A percentile compares a stretch with the other conserved stretches of the same genome.
Conservation (phyloP, 64 coral and sea anemone genomes). For the Montipora efflorescens region DNA sequence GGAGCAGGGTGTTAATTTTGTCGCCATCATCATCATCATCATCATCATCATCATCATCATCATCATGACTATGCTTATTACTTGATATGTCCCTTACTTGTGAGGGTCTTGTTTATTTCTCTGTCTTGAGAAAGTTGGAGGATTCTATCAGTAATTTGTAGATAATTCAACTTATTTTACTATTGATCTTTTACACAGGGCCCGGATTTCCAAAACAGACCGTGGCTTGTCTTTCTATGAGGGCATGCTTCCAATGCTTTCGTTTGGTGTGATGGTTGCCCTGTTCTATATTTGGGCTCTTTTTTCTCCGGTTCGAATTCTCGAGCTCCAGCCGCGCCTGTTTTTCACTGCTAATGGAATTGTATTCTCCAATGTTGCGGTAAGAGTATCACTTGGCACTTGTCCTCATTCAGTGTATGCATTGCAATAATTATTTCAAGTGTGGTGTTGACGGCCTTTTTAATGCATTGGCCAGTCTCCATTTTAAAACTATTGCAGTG, state of each 20-base stretch:
- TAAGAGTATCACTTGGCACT: constrained; percentile 18
- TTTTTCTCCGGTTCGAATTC: constrained; percentile 75
- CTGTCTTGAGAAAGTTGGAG: neutral
- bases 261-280: constrained; percentile 21
- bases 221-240: constrained; percentile 61
- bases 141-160: neutral
- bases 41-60: no score
- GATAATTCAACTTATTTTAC: neutral
- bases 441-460: neutral
- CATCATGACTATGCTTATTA: no score
- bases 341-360: constrained; percentile 85
- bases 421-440: neutral
- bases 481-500: neutral
- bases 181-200: constrained; percentile 25
- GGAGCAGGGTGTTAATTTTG: no score
- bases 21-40: no score
- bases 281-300: constrained; percentile 72
- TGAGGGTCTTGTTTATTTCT: no score
- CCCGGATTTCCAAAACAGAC: constrained; percentile 65
- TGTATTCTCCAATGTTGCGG: constrained; percentile 86
- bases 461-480: no score
- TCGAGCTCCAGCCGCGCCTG: constrained; percentile 73
- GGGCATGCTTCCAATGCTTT: constrained; percentile 71
- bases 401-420: neutral
- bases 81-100: no score